These are phyloP conservation scores for Sciurus carolinensis DNA, from an alignment of 2,797 vertebrate species.

Conservation along the genomic window DNA sequence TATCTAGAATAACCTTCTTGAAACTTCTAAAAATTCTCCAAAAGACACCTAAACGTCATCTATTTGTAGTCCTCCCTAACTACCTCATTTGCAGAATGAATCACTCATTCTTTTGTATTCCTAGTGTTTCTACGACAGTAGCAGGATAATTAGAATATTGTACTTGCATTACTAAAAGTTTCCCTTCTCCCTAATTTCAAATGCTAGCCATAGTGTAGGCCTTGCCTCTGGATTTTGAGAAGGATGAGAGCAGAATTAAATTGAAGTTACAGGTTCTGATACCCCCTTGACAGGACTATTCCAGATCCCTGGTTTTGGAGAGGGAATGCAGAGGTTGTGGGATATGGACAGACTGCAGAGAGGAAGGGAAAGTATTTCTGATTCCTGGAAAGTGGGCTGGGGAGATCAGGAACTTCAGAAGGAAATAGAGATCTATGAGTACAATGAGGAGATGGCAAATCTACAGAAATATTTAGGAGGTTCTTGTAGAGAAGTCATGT, in stretches of 20 bases:
- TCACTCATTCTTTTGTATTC: not conserved
- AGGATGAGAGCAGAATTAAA: not conserved
- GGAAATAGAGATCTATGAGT: not conserved
- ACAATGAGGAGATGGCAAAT: not conserved
- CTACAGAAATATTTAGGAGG: not conserved
- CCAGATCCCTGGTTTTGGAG: not conserved
- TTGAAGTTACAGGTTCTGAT: not conserved
- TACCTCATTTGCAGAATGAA: constrained; percentile 7
- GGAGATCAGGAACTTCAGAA: not conserved
- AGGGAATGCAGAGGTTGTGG: not conserved
- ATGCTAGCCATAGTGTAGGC: not conserved
- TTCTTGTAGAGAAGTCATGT: not conserved
- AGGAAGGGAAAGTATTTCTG: not conserved
- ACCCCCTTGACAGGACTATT: not conserved
- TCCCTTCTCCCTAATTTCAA: not conserved
- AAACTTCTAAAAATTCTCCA: not conserved
- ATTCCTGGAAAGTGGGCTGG: not conserved
- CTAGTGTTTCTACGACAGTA: not conserved
- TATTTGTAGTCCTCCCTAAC: not conserved
- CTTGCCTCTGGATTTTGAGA: constrained; percentile 4
- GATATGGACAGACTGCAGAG: not conserved
- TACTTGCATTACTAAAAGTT: not conserved
- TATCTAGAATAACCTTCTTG: not conserved
- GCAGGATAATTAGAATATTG: not conserved
- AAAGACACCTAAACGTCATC: not conserved